These are phyloP conservation scores for Argyresthia goedartella DNA, from an alignment of 2,888 invertebrate species.

Conservation along the genomic window DNA sequence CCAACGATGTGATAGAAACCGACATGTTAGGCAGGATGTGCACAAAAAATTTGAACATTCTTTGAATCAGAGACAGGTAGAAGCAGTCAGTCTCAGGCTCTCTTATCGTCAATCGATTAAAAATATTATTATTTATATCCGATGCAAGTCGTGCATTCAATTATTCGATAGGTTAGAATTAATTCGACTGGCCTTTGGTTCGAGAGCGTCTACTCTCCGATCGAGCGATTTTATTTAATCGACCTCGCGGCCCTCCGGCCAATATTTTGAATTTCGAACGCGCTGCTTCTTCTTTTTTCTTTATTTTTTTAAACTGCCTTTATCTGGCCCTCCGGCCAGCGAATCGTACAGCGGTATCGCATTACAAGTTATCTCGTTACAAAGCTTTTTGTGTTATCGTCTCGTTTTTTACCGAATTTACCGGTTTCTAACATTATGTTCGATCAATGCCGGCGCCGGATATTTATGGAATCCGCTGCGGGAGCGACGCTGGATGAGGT, in stretches of 20 bases:
- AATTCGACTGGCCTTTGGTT: constrained; percentile 1
- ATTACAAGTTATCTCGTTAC: constrained; percentile 63
- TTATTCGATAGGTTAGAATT: constrained; percentile 5
- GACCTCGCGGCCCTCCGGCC: constrained; percentile 24
- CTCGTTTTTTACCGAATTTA: constrained; percentile 35
- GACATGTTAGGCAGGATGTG: constrained; percentile 52
- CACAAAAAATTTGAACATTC: constrained; percentile 35
- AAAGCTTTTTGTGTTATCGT: constrained; percentile 38
- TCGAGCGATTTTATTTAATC: constrained; percentile 30
- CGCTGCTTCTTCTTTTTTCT: constrained; percentile 27
- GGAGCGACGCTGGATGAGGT: constrained; percentile 39
- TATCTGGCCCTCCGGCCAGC: constrained; percentile 54
- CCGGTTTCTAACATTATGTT: constrained; percentile 32
- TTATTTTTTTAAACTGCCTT: constrained; percentile 48
- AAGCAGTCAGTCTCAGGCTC: not conserved
- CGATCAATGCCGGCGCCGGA: constrained; percentile 33
- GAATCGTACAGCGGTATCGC: constrained; percentile 58
- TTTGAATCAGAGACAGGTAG: constrained; percentile 15
- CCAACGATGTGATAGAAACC: constrained; percentile 44
- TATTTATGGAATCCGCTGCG: constrained; percentile 53
- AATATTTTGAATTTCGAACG: constrained; percentile 59
- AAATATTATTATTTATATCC: constrained; percentile 4
- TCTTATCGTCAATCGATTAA: constrained; percentile 4
- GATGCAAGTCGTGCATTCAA: constrained; percentile 6
- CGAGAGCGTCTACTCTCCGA: constrained; percentile 14